phyloP scores from a whole-genome alignment of 2,797 vertebrate species.

The Poliocrania exsul region DNA sequence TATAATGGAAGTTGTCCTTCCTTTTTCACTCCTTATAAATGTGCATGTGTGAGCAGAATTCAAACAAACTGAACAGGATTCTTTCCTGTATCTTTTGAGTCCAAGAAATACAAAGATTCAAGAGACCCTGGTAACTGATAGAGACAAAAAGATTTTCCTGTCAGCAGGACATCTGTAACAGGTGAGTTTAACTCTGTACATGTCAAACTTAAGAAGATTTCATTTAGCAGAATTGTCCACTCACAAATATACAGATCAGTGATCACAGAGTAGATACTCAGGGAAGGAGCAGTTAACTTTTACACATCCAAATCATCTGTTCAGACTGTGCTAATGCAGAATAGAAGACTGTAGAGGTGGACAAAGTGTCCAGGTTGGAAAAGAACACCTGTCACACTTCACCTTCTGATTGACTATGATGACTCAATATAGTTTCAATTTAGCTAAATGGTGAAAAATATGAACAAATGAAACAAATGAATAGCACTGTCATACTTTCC shows the following conservation, averaged over 20 bases:
- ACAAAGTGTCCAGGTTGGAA: background rate
- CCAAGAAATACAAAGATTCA: background rate
- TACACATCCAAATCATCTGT: background rate
- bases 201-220: background rate
- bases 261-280: background rate
- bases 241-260: background rate
- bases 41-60: background rate
- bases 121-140: background rate
- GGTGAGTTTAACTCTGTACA: background rate
- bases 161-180: background rate
- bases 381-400: background rate
- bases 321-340: background rate
- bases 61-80: background rate
- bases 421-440: background rate
- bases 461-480: background rate
- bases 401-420: background rate
- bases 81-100: background rate
- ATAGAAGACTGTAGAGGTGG: background rate
- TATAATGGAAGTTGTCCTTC: conserved; percentile 41
- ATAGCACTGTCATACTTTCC: background rate
- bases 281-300: background rate
- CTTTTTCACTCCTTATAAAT: conserved; percentile 16
- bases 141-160: background rate
- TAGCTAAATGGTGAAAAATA: background rate
- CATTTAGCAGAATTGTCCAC: background rate